phyloP scores from a whole-genome alignment of 2,888 invertebrate species.

The Zootermopsis nevadensis region DNA sequence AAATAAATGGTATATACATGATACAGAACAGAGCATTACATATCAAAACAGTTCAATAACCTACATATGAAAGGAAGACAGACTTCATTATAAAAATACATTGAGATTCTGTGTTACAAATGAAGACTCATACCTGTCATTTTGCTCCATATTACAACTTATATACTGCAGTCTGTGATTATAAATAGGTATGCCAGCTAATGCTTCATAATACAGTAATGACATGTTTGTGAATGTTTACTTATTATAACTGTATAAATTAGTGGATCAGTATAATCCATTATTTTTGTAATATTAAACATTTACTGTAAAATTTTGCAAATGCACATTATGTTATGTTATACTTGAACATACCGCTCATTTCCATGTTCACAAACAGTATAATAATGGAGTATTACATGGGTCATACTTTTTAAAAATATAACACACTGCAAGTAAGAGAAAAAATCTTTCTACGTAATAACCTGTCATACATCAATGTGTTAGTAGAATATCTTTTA shows the following conservation, averaged over 20 bases:
- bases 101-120: too few species aligned
- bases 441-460: too few species aligned
- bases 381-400: not conserved
- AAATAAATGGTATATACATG: not conserved
- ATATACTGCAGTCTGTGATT: too few species aligned
- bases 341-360: too few species aligned
- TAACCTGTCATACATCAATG: too few species aligned
- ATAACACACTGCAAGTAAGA: too few species aligned
- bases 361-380: too few species aligned
- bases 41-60: slow-evolving; percentile 15
- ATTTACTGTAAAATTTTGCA: slow-evolving; percentile 9
- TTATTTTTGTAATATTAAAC: slow-evolving; percentile 15
- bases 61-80: too few species aligned
- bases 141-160: too few species aligned
- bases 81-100: too few species aligned
- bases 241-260: not conserved
- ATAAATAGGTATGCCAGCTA: not conserved
- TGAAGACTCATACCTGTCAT: too few species aligned
- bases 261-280: not conserved
- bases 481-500: too few species aligned
- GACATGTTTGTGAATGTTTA: not conserved
- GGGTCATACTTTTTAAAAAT: not conserved
- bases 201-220: not conserved
- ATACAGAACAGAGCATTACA: slow-evolving; percentile 54
- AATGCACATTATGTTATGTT: not conserved